Evolutionary conservation across 2,113 vertebrate species (phyloP).

Genomic region (Malurus elegans): DNA sequence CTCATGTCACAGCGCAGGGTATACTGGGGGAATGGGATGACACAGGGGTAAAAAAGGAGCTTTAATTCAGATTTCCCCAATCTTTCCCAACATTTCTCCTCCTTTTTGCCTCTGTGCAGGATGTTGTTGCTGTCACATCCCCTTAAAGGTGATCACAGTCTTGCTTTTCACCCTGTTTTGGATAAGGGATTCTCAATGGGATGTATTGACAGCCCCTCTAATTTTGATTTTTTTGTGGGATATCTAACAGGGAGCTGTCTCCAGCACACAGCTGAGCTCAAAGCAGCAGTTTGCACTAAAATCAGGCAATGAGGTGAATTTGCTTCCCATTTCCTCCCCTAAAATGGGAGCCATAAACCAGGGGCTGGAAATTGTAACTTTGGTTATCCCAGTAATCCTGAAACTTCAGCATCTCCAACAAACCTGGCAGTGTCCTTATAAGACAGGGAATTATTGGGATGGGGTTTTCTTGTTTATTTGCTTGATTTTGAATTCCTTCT

Average conservation of each 20-base stretch:
- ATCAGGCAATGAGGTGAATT: neutral
- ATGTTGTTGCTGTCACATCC: neutral
- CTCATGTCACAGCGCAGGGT: constrained; percentile 92
- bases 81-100: neutral
- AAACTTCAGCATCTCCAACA: neutral
- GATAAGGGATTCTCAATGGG: neutral
- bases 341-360: neutral
- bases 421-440: neutral
- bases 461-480: neutral
- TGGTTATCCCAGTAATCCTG: neutral
- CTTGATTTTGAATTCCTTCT: neutral
- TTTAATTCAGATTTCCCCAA: neutral
- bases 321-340: neutral
- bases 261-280: neutral
- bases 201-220: neutral
- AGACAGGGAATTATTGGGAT: neutral
- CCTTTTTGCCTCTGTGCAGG: neutral
- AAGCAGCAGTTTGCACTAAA: neutral
- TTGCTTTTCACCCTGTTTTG: neutral
- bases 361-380: neutral
- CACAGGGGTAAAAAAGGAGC: neutral
- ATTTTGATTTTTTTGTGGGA: neutral
- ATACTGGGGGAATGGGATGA: constrained; percentile 74
- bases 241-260: neutral
- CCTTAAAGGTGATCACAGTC: accelerated